Base-by-base conservation (phyloP, 2,797 vertebrate species). In the Cynodonichthys magdalenae region DNA sequence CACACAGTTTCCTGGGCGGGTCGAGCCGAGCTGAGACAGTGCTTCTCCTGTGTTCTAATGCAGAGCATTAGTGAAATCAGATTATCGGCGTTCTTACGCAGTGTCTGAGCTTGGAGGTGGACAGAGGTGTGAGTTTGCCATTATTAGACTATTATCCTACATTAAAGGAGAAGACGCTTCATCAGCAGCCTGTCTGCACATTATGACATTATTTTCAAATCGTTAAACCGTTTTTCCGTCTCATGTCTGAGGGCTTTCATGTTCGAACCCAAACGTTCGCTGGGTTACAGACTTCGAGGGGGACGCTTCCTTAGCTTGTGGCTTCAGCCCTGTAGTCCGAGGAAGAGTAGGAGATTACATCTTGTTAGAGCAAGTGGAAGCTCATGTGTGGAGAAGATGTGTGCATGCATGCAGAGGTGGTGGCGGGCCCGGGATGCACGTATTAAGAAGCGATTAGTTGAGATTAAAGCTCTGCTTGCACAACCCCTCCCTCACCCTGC, bases 371-470 rank as follows among this genome's bases (percentile, higher is more conserved):
- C 53, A 57, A 79, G 82, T 4, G 60, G 61, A 75, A 71, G 56
- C 42, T 71, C 52, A 71, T 76, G 73, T 75, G 75, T 19, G 44
- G 28, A 18, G 34, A 44, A 56, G 44, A 15, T 56, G 54, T 53
- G 61, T 46, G 60, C 27, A 49, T 61, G 77, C 56, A 65, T 77
- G 79, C 17, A 65, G 69, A 75, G 81, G 71, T 77, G 81, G 73
- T 77, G 83, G 50, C 69, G 72, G 66, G 82, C 77, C 64, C 1
- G 80, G 86, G 88, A 89, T 88, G 84, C 79, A 81, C 75, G 88
- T 92, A 90, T 93, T 93, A 92, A 91, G 89, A 94, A 91, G 93
- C 86, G 89, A 93, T 94, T 93, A 94, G 89, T 89, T 78, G 82
- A 94, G 93, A 94, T 94, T 94, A 94, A 94, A 94, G 92, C 90